Percentiles rank a stretch among this genome's conserved stretches.
phyloP scores from a whole-genome alignment of 1,140 invertebrate species.

The Aphidius gifuensis region DNA sequence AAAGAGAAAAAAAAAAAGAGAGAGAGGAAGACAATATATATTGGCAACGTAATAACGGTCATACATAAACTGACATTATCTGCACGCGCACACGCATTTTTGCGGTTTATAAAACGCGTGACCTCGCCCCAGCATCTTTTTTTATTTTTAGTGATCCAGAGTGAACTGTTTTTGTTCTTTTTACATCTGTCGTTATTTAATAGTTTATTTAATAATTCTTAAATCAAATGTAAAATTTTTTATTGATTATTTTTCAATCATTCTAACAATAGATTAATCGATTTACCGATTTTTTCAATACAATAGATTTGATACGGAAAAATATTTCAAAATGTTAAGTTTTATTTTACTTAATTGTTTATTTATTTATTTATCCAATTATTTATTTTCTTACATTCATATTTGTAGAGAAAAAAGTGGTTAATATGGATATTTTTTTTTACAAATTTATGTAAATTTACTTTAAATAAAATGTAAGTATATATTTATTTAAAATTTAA shows the following conservation, averaged over 20 bases:
- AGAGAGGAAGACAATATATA: conserved; percentile 24
- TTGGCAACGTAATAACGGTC: conserved; percentile 47
- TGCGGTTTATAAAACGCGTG: conserved; percentile 33
- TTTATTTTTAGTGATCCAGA: neutral
- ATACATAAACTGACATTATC: conserved; percentile 44
- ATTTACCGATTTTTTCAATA: neutral
- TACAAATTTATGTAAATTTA: neutral
- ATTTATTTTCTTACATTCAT: neutral
- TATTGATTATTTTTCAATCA: neutral
- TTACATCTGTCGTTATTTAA: too few species aligned
- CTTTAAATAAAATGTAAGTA: too few species aligned
- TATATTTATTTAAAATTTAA: too few species aligned
- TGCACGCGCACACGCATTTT: conserved; percentile 46
- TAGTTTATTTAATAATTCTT: too few species aligned
- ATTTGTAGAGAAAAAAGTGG: too few species aligned
- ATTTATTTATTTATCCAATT: neutral
- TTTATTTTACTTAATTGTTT: neutral
- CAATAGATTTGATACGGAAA: neutral
- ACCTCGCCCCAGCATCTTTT: conserved; percentile 23
- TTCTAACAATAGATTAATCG: neutral
- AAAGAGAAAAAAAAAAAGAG: conserved; percentile 29
- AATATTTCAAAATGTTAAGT: neutral
- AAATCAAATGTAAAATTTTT: too few species aligned
- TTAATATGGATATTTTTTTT: too few species aligned
- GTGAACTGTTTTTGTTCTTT: too few species aligned